A percentile compares a stretch with the other conserved stretches of the same genome.
Conservation (phyloP, 2,888 invertebrate species). For the Cremastinae sp. region DNA sequence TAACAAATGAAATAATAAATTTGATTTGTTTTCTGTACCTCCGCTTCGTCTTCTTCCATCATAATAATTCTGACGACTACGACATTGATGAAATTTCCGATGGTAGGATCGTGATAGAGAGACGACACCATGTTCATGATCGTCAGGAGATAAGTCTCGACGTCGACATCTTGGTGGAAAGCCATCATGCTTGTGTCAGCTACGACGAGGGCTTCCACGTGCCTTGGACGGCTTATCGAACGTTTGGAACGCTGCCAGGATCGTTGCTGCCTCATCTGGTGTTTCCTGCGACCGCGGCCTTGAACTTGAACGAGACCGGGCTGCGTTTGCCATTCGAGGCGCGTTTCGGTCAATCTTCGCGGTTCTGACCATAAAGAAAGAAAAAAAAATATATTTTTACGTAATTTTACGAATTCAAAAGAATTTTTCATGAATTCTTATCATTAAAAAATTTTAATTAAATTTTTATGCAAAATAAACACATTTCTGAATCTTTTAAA, state of each 20-base stretch:
- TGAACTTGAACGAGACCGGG: constrained; percentile 81
- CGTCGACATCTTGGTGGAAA: constrained; percentile 90
- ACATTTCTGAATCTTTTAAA: too few species aligned
- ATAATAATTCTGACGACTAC: constrained; percentile 93
- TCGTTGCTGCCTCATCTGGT: constrained; percentile 60
- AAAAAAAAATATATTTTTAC: background rate
- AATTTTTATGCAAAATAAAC: too few species aligned
- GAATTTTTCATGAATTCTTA: too few species aligned
- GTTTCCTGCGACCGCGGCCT: constrained; percentile 76
- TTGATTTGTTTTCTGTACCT: constrained; percentile 73
- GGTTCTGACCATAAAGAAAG: constrained; percentile 71
- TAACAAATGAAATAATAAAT: background rate
- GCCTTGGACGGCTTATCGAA: constrained; percentile 88
- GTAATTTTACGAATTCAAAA: too few species aligned
- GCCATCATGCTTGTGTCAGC: constrained; percentile 94
- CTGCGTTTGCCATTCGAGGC: constrained; percentile 84
- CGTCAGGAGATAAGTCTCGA: constrained; percentile 92
- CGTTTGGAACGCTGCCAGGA: constrained; percentile 79
- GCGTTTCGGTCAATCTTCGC: constrained; percentile 74
- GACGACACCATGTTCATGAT: constrained; percentile 96
- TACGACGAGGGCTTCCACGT: constrained; percentile 93
- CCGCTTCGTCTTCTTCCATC: constrained; percentile 85
- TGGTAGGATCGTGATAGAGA: constrained; percentile 92
- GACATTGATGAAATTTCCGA: constrained; percentile 94
- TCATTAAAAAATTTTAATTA: too few species aligned